Evolutionary conservation across 2,797 vertebrate species (phyloP), one percentile per base, ranked within the genome.

Genomic region (Enteromius unitaeniatus): DNA sequence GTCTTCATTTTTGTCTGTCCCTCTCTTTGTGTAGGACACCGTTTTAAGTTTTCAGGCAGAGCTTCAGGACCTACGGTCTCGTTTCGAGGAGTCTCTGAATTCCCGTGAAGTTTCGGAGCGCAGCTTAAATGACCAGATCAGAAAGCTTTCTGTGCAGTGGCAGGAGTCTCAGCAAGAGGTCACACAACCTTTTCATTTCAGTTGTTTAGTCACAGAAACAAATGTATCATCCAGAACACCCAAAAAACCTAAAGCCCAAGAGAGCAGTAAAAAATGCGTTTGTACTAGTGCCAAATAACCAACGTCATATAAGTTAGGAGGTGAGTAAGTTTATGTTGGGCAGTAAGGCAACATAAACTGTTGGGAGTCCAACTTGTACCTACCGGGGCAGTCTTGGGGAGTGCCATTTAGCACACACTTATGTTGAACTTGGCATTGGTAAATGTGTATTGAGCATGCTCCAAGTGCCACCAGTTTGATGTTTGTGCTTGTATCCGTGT

Each of bases 321-420:
- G 88, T 47, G 69, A 73, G 81, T 80, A 86, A 91, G 86, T 93
- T 97, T 96, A 93, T 88, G 90, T 93, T 96, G 95, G 92, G 93
- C 94, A 91, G 88, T 85, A 89, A 92, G 90, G 88, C 89, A 88
- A 82, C 84, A 88, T 84, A 77, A 72, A 90, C 83, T 86, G 79
- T 86, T 70, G 34, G 78, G 86, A 85, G 73, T 81, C 76, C 84
- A 88, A 88, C 91, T 92, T 91, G 88, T 91, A 91, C 92, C 93
- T 93, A 93, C 93, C 93, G 91, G 88, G 86, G 87, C 89, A 88
- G 89, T 84, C 88, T 65, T 73, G 89, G 81, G 80, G 78, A 92
- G 91, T 90, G 87, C 86, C 85, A 88, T 92, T 93, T 91, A 91
- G 88, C 87, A 88, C 84, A 78, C 85, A 79, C 74, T 42, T 17